These are phyloP conservation scores for Eristalinus sepulchralis DNA, from an alignment of 2,888 invertebrate genomes.

Conservation along the genomic window DNA sequence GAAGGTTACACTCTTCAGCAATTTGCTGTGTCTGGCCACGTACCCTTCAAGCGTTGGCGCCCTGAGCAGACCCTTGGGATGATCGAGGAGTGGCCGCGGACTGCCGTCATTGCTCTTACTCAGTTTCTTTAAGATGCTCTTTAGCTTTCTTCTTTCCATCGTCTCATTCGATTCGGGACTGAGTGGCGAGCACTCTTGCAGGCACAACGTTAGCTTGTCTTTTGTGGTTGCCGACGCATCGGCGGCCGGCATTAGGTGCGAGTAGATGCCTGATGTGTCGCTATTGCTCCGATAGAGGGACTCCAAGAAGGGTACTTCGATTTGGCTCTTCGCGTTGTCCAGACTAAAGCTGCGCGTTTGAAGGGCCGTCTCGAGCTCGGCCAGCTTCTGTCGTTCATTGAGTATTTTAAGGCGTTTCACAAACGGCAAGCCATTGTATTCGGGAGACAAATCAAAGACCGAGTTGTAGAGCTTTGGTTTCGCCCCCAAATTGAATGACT, in stretches of 20 bases:
- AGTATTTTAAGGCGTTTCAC: constrained; percentile 94
- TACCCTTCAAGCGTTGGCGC: constrained; percentile 94
- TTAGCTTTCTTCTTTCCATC: constrained; percentile 89
- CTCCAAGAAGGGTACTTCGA: constrained; percentile 82
- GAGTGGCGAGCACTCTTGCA: constrained; percentile 79
- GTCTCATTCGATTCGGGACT: constrained; percentile 91
- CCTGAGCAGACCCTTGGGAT: constrained; percentile 87
- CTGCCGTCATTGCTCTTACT: constrained; percentile 83
- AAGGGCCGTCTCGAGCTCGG: constrained; percentile 89
- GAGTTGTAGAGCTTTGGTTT: constrained; percentile 88
- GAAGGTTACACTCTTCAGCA: constrained; percentile 94
- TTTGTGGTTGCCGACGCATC: constrained; percentile 77
- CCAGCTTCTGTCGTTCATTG: constrained; percentile 92
- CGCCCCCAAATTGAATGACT: constrained; percentile 46
- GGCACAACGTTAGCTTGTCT: constrained; percentile 62
- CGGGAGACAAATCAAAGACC: constrained; percentile 93
- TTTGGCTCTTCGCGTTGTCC: constrained; percentile 86
- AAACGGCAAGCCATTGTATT: constrained; percentile 92
- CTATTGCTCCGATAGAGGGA: constrained; percentile 89
- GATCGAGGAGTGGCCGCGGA: constrained; percentile 76
- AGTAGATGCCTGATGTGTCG: constrained; percentile 88
- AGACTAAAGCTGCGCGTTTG: constrained; percentile 90
- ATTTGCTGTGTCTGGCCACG: constrained; percentile 92
- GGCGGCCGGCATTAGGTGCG: constrained; percentile 78
- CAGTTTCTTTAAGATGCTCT: constrained; percentile 92